Percentiles rank a stretch among this genome's conserved stretches.
Conservation (phyloP, 1,140 invertebrate species). For the Hylaeus volcanicus region DNA sequence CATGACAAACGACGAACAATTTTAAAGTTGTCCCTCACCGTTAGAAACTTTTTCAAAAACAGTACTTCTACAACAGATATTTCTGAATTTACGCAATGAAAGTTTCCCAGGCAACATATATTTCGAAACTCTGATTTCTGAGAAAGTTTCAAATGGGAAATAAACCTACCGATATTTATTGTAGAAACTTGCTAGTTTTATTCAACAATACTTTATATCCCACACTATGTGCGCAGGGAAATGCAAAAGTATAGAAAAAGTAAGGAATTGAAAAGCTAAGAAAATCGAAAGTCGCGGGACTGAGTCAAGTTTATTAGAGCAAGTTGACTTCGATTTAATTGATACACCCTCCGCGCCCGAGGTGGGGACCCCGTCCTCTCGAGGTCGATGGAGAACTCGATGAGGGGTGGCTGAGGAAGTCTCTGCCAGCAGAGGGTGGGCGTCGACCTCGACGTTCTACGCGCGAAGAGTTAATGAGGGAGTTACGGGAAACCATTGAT, state of each 20-base stretch:
- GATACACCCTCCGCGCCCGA: slow-evolving; percentile 49
- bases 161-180: too few species aligned
- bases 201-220: too few species aligned
- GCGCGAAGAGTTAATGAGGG: not conserved
- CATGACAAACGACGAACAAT: too few species aligned
- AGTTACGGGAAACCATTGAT: not conserved
- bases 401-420: not conserved
- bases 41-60: too few species aligned
- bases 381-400: slow-evolving; percentile 8
- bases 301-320: slow-evolving; percentile 53
- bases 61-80: too few species aligned
- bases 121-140: too few species aligned
- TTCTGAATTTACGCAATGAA: too few species aligned
- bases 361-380: not conserved
- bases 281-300: slow-evolving; percentile 53
- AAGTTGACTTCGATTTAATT: slow-evolving; percentile 68
- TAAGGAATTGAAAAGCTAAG: slow-evolving; percentile 21
- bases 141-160: too few species aligned
- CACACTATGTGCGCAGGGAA: too few species aligned
- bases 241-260: not conserved
- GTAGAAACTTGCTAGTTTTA: too few species aligned
- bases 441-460: slow-evolving; percentile 19
- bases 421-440: not conserved
- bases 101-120: too few species aligned
- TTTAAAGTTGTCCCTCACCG: too few species aligned